These are phyloP conservation scores for Gymnosoma rotundatum DNA, from an alignment of 2,888 invertebrate species.

Conservation along the genomic window DNA sequence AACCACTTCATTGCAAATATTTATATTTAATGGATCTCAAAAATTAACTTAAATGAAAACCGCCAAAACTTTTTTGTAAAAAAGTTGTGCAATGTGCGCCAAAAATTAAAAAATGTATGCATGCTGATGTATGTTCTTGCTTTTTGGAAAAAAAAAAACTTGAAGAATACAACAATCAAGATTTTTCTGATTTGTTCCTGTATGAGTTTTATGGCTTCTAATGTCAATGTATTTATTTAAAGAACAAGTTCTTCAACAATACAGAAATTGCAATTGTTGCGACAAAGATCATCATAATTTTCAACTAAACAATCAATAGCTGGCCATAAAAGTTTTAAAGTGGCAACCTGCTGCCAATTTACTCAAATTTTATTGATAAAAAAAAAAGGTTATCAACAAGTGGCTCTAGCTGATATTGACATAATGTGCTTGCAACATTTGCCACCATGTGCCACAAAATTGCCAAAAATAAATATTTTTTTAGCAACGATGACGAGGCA, in stretches of 20 bases:
- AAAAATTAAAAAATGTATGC: not conserved
- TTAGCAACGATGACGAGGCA: conserved; percentile 31
- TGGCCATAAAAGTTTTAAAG: not conserved
- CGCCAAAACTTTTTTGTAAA: conserved; percentile 7
- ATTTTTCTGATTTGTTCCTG: conserved; percentile 19
- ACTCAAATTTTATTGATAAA: not conserved
- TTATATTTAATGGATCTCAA: conserved; percentile 30
- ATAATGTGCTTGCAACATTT: conserved; percentile 54
- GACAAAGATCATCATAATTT: conserved; percentile 31
- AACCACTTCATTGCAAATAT: conserved; percentile 37
- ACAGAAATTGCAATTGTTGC: conserved; percentile 30
- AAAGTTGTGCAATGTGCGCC: conserved; percentile 23
- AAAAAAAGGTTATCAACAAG: conserved; percentile 12
- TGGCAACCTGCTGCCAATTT: not conserved
- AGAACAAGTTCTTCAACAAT: conserved; percentile 51
- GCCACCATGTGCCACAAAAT: conserved; percentile 44
- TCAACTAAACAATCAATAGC: conserved; percentile 28
- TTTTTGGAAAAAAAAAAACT: conserved; percentile 10
- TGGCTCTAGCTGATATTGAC: conserved; percentile 46
- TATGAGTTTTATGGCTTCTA: conserved; percentile 31
- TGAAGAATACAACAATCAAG: conserved; percentile 15
- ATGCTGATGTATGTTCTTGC: not conserved
- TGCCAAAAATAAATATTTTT: not conserved
- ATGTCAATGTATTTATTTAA: conserved; percentile 38
- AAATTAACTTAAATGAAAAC: conserved; percentile 7